Base-by-base conservation (phyloP, 2,797 vertebrate species). In the Balearica regulorum region DNA sequence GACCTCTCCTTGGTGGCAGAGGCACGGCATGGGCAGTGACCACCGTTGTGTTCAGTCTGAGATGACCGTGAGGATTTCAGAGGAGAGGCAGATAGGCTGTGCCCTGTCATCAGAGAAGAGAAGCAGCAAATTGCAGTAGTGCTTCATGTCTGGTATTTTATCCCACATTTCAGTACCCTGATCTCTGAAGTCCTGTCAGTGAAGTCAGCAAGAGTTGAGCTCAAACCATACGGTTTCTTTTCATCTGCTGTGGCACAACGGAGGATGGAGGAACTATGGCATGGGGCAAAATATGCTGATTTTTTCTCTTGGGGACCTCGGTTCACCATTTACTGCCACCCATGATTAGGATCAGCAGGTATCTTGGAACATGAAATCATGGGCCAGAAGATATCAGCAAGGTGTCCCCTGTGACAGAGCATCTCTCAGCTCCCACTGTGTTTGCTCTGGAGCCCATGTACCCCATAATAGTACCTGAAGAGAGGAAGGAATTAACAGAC, bases 351-450 rank as follows among this genome's bases (percentile, higher is more conserved):
- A 51, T 35, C 43, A 55, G n/a, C 58, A 61, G 18, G 4, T 65
- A 46, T 11, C 18, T n/a, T 54, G 17, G 62, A 57, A 80, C 13
- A 8, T 43, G 64, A 84, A 85, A 53, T 77, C n/a, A 17, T 4
- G 41, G 25, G 16, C 43, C 53, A 69, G 51, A 48, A 46, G 49
- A 60, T 54, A 33, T 39, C 28, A 65, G 49, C 21, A 87, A 48
- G n/a, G 33, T 53, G 54, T 71, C 11, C 26, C 15, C 21, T 3
- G 2, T 29, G 48, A 16, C 16, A 31, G 37, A 61, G 41, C 44
- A 16, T 19, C 44, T 57, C 39, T 68, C 41, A 39, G 44, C 11
- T 24, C 51, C 12, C 14, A 2, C 9, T 33, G 1, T 2, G 0
- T 88, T 81, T 79, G 48, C 49, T 48, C 13, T 29, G 31, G 43